phyloP scores from a whole-genome alignment of 2,113 vertebrate genomes.

The Periophthalmus modestus region DNA sequence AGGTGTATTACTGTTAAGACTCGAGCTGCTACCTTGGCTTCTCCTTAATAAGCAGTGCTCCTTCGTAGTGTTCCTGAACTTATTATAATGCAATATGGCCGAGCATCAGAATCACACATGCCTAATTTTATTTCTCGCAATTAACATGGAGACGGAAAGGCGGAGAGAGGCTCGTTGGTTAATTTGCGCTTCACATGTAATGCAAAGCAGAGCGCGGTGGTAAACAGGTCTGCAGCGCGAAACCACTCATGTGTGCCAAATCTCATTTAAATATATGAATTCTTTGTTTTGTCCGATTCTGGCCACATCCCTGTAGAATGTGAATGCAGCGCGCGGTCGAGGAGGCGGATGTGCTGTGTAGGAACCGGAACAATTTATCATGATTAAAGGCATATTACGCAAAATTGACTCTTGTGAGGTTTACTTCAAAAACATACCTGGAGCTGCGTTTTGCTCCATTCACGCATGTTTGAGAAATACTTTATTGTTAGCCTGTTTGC shows the following conservation, averaged over 20 bases:
- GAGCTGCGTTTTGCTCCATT: too few species aligned
- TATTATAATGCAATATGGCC: conserved; percentile 81
- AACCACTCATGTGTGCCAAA: conserved; percentile 81
- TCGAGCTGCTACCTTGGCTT: conserved; percentile 70
- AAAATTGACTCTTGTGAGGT: too few species aligned
- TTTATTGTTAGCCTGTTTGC: too few species aligned
- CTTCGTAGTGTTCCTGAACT: conserved; percentile 76
- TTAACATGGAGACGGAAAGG: conserved; percentile 75
- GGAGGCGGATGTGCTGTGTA: neutral
- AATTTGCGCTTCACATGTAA: conserved; percentile 76
- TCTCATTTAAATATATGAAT: conserved; percentile 85
- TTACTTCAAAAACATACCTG: too few species aligned
- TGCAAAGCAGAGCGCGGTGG: conserved; percentile 70
- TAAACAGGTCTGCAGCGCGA: conserved; percentile 74
- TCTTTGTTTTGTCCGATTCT: conserved; percentile 77
- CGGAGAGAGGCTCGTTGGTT: conserved; percentile 71
- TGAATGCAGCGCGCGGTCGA: conserved; percentile 29
- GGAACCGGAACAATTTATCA: too few species aligned
- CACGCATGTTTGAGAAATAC: too few species aligned
- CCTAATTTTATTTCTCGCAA: conserved; percentile 80
- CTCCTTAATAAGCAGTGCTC: conserved; percentile 78
- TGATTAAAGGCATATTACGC: too few species aligned
- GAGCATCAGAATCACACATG: conserved; percentile 72
- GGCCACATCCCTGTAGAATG: conserved; percentile 33
- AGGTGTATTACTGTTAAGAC: conserved; percentile 78